Evolutionary conservation across 2,113 vertebrate genomes (phyloP), one percentile per base, ranked within the genome.

Genomic region (Neopipo cinnamomea): DNA sequence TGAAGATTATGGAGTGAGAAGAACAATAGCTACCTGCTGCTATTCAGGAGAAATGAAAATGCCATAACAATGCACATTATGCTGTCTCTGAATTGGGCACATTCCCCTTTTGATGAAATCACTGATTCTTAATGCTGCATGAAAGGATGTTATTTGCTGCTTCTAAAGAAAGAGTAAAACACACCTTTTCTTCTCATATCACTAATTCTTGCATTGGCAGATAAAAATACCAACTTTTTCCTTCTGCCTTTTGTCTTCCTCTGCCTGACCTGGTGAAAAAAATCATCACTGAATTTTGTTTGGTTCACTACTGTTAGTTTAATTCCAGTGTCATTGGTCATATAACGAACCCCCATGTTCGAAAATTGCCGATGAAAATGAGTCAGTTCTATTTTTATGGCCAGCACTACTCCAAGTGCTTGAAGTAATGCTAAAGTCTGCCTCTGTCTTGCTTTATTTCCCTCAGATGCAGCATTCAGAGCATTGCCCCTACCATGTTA

Each of bases 21-120:
- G 67, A 93, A 90, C 82, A 93, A 93, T 92, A 91, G 42, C 35
- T 92, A 91, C 68, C 75, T 88, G 63, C 72, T 91, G 25, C 55
- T 95, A 58, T 74, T 92, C 68, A 88, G 53, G 37, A 90, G 59
- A 92, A 94, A 89, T 88, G 59, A 73, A 88, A 95, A 95, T 66
- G 47, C 25, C 75, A 66, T 84, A 95, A 88, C 76, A 94, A 92
- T 83, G 37, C 42, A 86, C 42, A 74, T 92, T 67, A 88, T 86
- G 21, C 31, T 93, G 30, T 49, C 71, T 93, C 58, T 83, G 75
- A 94, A 88, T 74, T 42, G 55, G 76, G 77, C 27, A 62, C 18
- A 33, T 77, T 85, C 41, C 49, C 23, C 23, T 30, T 90, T 94
- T 93, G 67, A 46, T 70, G 71, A 96, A 93, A 86, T 77, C 67